A percentile compares a stretch with the other conserved stretches of the same genome.
Conservation (phyloP, 2,888 invertebrate species). For the Caenorhabditis sulstoni region DNA sequence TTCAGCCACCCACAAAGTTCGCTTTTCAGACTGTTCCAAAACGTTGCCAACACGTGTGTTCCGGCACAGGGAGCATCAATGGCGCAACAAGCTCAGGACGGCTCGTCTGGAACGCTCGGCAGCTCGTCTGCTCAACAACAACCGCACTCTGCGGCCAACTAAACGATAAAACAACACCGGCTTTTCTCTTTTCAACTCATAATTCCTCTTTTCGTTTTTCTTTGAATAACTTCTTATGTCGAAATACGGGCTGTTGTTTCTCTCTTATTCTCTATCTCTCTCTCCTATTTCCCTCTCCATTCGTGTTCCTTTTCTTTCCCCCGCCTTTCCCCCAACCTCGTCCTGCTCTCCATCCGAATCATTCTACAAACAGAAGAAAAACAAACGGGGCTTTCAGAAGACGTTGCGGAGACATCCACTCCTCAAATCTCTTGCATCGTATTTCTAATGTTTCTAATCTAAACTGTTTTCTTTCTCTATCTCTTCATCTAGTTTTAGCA, state of each 20-base stretch:
- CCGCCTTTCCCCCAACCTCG: background rate
- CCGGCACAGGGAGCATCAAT: conserved; percentile 34
- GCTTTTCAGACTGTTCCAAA: conserved; percentile 70
- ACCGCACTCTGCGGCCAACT: conserved; percentile 13
- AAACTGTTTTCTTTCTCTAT: conserved; percentile 4
- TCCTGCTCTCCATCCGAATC: conserved; percentile 23
- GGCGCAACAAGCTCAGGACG: conserved; percentile 20
- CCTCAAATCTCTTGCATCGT: background rate
- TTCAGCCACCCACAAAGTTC: too few relatives aligned
- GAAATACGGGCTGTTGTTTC: conserved; percentile 37
- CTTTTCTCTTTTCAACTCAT: conserved; percentile 18
- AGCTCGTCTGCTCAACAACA: conserved; percentile 9
- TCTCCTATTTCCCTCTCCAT: conserved; percentile 7
- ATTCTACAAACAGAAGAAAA: too few relatives aligned
- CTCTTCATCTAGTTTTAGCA: background rate
- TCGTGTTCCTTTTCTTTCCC: too few relatives aligned
- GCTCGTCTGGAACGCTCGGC: conserved; percentile 20
- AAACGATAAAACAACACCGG: background rate
- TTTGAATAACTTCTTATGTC: conserved; percentile 46
- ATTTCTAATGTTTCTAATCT: conserved; percentile 21
- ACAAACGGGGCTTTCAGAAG: conserved; percentile 52
- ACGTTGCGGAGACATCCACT: conserved; percentile 2
- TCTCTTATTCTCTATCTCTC: conserved; percentile 4
- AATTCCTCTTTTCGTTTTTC: conserved; percentile 14
- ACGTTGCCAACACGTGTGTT: conserved; percentile 73